phyloP scores from a whole-genome alignment of 2,797 vertebrate species.

The Ceryle rudis region DNA sequence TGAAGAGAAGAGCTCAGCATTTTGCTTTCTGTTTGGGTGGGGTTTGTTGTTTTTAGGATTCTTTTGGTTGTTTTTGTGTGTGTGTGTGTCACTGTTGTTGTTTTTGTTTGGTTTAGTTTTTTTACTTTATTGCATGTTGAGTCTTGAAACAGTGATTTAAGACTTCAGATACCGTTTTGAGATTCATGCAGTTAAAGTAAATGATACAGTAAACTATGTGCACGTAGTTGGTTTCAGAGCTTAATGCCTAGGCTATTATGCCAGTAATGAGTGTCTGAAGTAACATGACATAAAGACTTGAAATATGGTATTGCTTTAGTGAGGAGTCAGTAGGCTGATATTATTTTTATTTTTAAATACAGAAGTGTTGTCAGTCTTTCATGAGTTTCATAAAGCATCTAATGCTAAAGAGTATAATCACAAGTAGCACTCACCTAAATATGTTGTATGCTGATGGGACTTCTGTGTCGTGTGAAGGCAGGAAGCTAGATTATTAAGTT shows the following conservation, averaged over 20 bases:
- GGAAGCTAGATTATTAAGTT: conserved; percentile 15
- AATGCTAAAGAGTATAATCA: neutral
- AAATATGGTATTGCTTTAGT: neutral
- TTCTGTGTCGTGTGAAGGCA: neutral
- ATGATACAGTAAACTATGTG: neutral
- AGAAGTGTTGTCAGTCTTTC: neutral
- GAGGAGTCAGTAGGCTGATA: neutral
- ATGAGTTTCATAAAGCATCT: neutral
- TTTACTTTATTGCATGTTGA: neutral
- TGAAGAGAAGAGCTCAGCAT: neutral
- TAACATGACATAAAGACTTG: neutral
- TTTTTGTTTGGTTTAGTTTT: neutral
- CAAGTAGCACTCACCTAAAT: neutral
- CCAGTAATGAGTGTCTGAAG: neutral
- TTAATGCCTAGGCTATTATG: neutral
- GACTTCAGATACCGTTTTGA: neutral
- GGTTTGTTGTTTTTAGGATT: no score
- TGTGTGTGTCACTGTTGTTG: no score
- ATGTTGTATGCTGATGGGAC: neutral
- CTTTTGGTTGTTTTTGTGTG: no score
- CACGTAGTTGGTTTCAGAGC: neutral
- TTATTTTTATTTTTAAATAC: neutral
- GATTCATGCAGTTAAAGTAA: neutral
- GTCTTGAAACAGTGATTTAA: neutral
- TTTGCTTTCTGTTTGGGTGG: neutral